These are phyloP conservation scores for Saccopteryx leptura DNA, from an alignment of 2,113 vertebrate genomes.

Conservation along the genomic window DNA sequence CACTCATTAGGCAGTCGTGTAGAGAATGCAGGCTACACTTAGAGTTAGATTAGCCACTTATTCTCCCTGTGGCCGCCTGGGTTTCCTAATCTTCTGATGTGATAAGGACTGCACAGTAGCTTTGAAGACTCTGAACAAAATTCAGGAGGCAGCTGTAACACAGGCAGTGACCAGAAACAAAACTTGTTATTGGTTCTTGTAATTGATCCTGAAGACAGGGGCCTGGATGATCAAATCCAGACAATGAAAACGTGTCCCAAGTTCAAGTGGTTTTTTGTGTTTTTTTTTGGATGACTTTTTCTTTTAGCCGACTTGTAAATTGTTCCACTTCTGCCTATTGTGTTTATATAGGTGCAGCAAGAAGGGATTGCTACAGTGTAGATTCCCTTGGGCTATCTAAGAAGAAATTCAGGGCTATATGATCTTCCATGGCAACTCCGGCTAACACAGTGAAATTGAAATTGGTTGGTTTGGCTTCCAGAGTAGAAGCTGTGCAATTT, in stretches of 20 bases:
- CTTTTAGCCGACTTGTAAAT: background rate
- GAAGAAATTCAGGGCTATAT: background rate
- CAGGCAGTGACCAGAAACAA: background rate
- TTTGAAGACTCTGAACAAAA: background rate
- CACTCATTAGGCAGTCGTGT: background rate
- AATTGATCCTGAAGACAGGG: background rate
- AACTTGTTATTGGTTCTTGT: background rate
- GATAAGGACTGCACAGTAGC: background rate
- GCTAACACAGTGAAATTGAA: background rate
- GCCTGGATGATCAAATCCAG: background rate
- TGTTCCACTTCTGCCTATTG: background rate
- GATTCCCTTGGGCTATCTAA: background rate
- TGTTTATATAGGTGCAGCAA: background rate
- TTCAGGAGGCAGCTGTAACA: background rate
- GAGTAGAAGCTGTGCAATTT: background rate
- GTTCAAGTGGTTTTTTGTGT: background rate
- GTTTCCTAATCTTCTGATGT: background rate
- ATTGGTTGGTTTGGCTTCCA: constrained; percentile 11
- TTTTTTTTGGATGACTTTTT: background rate
- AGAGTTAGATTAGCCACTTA: background rate
- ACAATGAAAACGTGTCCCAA: background rate
- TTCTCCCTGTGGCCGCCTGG: background rate
- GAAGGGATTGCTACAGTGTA: background rate
- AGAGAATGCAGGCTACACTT: background rate
- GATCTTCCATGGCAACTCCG: background rate